Evolutionary conservation across 2,888 invertebrate species (phyloP), one percentile per base, ranked within the genome.

Genomic region (Eustalomyia histrio): DNA sequence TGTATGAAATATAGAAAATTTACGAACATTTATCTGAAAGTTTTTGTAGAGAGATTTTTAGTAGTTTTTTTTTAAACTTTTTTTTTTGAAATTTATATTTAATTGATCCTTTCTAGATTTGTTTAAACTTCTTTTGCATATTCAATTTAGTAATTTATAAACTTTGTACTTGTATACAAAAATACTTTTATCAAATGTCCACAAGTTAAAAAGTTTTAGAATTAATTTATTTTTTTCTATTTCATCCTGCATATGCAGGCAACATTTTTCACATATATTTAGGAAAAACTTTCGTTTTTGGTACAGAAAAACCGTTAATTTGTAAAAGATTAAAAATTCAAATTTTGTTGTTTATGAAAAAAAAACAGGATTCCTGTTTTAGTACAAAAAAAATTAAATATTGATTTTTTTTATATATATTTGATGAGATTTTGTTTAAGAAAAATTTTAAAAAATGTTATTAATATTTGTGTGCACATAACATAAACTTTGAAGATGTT

Each of bases 251-350:
- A 29, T 29, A 29, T 60, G 8, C 35, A 10, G 2, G 17, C 35
- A n/a, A 14, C 39, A 18, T 35, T 5, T 33, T 6, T n/a, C n/a
- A n/a, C n/a, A n/a, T 60, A 24, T 5, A 47, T 47, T n/a, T 50
- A 21, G 14, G 43, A 16, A 76, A 43, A 55, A 68, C 16, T 68
- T 58, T 29, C 7, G 3, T 47, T 55, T 65, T 73, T 63, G 43
- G 53, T 55, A 14, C 55, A 21, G 24, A 21, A 29, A 43, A 21
- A 17, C 17, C 74, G 72, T 72, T 80, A 72, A 76, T 80, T 76
- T 80, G 75, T 67, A 72, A 76, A 76, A 76, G 80, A 75, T 75
- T 80, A 80, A 55, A 75, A 39, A n/a, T 60, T 74, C 61, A 17
- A 17, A 29, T 29, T 57, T 18, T 53, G 9, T 53, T 57, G 24